Evolutionary conservation across 2,797 vertebrate genomes (phyloP).

Genomic region (Prionace glauca): DNA sequence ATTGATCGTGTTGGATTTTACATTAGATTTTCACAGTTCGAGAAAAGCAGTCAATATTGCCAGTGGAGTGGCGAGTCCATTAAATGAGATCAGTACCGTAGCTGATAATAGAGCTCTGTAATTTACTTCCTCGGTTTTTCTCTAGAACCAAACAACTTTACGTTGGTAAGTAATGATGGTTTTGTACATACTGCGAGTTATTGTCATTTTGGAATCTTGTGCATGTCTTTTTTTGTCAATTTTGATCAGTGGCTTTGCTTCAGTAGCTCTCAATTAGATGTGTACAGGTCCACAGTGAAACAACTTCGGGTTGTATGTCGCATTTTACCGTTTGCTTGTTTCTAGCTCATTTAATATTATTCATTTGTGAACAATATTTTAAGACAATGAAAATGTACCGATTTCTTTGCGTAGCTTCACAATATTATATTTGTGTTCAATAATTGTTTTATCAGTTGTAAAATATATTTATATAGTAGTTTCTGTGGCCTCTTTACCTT

Average conservation of each 20-base stretch:
- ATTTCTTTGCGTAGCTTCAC: background rate
- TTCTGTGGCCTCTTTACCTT: background rate
- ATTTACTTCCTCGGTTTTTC: slow-evolving; percentile 32
- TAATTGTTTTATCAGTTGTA: background rate
- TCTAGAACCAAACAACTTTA: slow-evolving; percentile 56
- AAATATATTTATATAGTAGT: background rate
- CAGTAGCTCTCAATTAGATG: background rate
- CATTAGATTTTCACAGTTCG: slow-evolving; percentile 94
- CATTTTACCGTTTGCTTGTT: background rate
- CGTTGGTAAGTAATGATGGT: slow-evolving; percentile 88
- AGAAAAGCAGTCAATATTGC: slow-evolving; percentile 90
- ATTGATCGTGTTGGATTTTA: slow-evolving; percentile 98
- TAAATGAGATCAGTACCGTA: slow-evolving; percentile 65
- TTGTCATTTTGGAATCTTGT: slow-evolving; percentile 61
- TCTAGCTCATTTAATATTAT: background rate
- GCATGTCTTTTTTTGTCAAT: background rate
- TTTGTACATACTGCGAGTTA: slow-evolving; percentile 79
- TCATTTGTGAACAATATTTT: background rate
- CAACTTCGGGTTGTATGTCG: background rate
- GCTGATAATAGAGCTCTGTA: slow-evolving; percentile 60
- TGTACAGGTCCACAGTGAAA: background rate
- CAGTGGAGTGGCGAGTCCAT: slow-evolving; percentile 54
- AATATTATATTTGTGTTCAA: background rate
- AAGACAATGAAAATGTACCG: background rate
- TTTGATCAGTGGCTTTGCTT: background rate